Evolutionary conservation across 2,888 invertebrate genomes (phyloP), one percentile per base, ranked within the genome.

Genomic region (Andrena bucephala): DNA sequence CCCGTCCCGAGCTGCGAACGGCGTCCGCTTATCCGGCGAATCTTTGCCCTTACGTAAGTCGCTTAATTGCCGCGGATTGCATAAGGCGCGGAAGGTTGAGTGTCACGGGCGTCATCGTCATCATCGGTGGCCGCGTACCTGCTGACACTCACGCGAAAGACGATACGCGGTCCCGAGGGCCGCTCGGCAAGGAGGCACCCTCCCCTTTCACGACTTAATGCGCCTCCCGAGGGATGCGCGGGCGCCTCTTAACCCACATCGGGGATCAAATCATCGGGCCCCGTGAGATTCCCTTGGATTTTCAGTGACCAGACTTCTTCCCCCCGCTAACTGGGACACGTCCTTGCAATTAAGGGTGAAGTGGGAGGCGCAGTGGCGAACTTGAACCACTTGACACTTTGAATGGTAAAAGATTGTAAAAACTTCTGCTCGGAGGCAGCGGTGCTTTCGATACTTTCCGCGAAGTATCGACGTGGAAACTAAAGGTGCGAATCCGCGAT

Each of bases 61-160:
- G 24, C 67, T 82, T 85, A 87, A 87, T 84, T 78, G 71, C 62
- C 66, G 60, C 16, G 50, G 8, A 73, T 87, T 87, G 74, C 87
- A 52, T 81, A 87, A 87, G 68, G 50, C 4, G 52, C 10, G 72
- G 86, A 87, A 90, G 89, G 90, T 89, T 91, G 87, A 90, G 89
- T 89, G 89, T 89, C 90, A 90, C 89, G 89, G 83, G 16, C 77
- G 48, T 29, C 57, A 83, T 80, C 85, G 82, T 75, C 81, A 59
- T 78, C 73, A 59, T 77, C 77, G 52, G 48, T 72, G 59, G 54
- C 57, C 84, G 83, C 71, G 71, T 89, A 87, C 88, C 89, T 87
- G 87, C 89, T 88, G 89, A 78, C 87, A 79, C 70, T 68, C 60
- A 68, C 54, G 57, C 33, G 83, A 76, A 79, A 83, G 29, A 6